Evolutionary conservation across 2,888 invertebrate species (phyloP), one percentile per base, ranked within the genome.

Genomic region (Ellobium chinense): DNA sequence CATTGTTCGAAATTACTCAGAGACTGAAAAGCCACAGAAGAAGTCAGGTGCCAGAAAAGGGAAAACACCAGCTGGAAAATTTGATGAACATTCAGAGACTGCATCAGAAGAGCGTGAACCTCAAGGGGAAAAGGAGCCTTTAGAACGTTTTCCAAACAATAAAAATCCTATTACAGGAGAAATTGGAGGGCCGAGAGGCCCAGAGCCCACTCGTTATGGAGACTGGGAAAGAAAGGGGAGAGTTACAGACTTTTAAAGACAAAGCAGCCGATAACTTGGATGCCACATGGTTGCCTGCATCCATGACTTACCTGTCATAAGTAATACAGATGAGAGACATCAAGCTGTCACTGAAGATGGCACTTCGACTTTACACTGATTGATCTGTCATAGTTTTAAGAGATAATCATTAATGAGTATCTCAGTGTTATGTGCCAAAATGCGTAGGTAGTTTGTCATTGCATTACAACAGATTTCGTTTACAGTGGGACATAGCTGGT

Each of bases 211-310:
- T 18, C 95, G 99, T 87, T 99, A 97, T 94, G 99, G 99, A 1
- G 99, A 99, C 94, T 99, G 99, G 99, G 99, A 99, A 93, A 95
- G 99, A 86, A 99, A 99, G 92, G 99, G 99, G 82, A 94, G 99
- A 91, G 98, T 98, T 58, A 95, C 97, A 1, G 99, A 99, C 94
- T 99, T 99, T 94, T 99, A 85, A 85, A 58, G 24, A 24, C n/a
- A n/a, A n/a, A n/a, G n/a, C n/a, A n/a, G n/a, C n/a, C n/a, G n/a
- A n/a, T n/a, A n/a, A n/a, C n/a, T n/a, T n/a, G n/a, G n/a, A n/a
- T n/a, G n/a, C n/a, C n/a, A n/a, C n/a, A n/a, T n/a, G n/a, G n/a
- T n/a, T n/a, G n/a, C n/a, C n/a, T n/a, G n/a, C n/a, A n/a, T n/a
- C n/a, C n/a, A n/a, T n/a, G n/a, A n/a, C n/a, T n/a, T n/a, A n/a